Evolutionary conservation across 2,888 invertebrate species (phyloP).

Genomic region (Mesoligia furuncula): DNA sequence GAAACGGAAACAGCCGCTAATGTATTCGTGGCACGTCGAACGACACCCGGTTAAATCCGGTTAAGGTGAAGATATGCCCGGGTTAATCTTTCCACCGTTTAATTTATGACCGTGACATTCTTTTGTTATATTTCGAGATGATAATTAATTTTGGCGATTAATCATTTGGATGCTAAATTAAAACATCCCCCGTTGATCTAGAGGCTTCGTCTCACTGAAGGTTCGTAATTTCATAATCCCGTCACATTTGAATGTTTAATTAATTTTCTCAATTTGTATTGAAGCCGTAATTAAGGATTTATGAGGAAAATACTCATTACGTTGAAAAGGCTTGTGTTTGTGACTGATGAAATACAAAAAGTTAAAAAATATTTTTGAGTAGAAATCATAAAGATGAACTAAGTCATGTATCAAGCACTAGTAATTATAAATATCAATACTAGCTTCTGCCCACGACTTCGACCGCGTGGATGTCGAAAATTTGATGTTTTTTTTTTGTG

Average conservation of each 20-base stretch:
- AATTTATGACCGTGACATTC: constrained; percentile 83
- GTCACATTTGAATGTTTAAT: constrained; percentile 58
- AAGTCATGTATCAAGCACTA: background rate
- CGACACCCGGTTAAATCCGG: constrained; percentile 86
- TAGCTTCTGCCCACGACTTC: background rate
- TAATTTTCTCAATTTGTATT: constrained; percentile 54
- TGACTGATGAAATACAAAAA: background rate
- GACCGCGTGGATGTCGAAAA: too few species aligned
- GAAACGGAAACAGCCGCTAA: constrained; percentile 77
- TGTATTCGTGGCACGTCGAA: constrained; percentile 86
- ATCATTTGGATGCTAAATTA: constrained; percentile 60
- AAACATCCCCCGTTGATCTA: constrained; percentile 50
- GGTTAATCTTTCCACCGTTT: constrained; percentile 85
- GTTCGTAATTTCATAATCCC: constrained; percentile 53
- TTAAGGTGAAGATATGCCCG: constrained; percentile 87
- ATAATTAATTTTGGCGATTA: constrained; percentile 70
- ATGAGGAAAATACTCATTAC: constrained; percentile 19
- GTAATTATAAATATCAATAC: background rate
- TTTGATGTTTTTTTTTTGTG: too few species aligned
- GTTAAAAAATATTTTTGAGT: too few species aligned
- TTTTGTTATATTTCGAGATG: constrained; percentile 72
- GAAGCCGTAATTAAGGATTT: constrained; percentile 48
- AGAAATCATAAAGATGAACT: background rate
- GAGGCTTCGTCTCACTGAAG: constrained; percentile 46
- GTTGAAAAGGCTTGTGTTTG: constrained; percentile 2